Evolutionary conservation across 1,140 invertebrate species (phyloP).

Genomic region (Caenorhabditis tropicalis): DNA sequence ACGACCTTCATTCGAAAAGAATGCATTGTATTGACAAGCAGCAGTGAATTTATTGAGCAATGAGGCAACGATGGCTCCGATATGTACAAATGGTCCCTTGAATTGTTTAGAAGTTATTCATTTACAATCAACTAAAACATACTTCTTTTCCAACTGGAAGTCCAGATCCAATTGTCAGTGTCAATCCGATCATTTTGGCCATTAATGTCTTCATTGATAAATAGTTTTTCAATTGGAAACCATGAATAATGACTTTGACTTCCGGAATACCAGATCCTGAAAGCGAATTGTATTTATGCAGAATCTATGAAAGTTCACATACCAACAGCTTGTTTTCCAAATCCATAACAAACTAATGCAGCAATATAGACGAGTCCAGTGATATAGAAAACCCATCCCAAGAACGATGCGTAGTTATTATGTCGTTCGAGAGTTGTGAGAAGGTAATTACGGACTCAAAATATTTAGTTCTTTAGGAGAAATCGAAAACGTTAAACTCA

Average conservation of each 20-base stretch:
- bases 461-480: background rate
- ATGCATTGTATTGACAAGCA: constrained; percentile 62
- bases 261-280: constrained; percentile 95
- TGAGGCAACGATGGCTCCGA: constrained; percentile 70
- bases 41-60: constrained; percentile 66
- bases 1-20: constrained; percentile 71
- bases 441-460: constrained; percentile 49
- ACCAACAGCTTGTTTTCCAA: constrained; percentile 58
- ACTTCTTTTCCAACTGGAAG: constrained; percentile 92
- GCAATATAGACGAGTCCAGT: constrained; percentile 45
- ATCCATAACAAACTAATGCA: constrained; percentile 46
- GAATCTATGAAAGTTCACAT: background rate
- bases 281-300: constrained; percentile 1
- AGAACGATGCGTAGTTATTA: constrained; percentile 48
- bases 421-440: constrained; percentile 28
- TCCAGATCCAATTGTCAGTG: constrained; percentile 90
- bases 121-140: background rate
- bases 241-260: constrained; percentile 96
- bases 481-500: constrained; percentile 35
- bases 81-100: constrained; percentile 70
- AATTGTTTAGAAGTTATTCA: background rate
- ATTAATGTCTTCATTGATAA: constrained; percentile 90
- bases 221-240: constrained; percentile 94
- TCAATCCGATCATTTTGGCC: constrained; percentile 91
- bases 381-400: constrained; percentile 53